Evolutionary conservation across 1,140 invertebrate genomes (phyloP).

Genomic region (Zaprionus davidi): DNA sequence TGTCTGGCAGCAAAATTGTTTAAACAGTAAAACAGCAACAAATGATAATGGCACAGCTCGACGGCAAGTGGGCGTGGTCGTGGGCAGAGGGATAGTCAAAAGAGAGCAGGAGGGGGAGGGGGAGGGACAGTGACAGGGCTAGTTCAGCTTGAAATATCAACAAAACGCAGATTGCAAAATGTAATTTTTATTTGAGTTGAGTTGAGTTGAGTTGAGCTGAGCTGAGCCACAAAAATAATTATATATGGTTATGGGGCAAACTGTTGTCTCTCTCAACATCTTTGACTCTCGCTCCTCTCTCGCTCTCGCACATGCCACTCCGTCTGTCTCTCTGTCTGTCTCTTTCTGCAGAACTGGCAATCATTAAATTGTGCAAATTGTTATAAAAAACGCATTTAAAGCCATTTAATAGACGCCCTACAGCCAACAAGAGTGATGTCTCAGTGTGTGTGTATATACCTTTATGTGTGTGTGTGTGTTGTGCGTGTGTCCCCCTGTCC

Average conservation of each 20-base stretch:
- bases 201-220: too few relatives aligned
- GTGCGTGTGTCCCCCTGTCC: conserved; percentile 27
- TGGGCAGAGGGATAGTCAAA: background rate
- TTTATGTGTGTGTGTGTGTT: background rate
- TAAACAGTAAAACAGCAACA: conserved; percentile 40
- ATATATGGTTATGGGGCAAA: conserved; percentile 41
- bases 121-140: background rate
- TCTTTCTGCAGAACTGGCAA: conserved; percentile 20
- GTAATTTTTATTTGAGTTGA: conserved; percentile 12
- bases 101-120: background rate
- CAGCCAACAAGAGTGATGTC: conserved; percentile 20
- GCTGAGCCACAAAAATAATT: conserved; percentile 54
- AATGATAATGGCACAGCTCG: conserved; percentile 51
- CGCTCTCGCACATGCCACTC: conserved; percentile 4
- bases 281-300: background rate
- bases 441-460: background rate
- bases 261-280: conserved; percentile 28
- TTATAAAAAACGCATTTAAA: conserved; percentile 75
- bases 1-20: conserved; percentile 60
- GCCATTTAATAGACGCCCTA: conserved; percentile 60
- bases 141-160: conserved; percentile 7
- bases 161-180: conserved; percentile 33
- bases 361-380: conserved; percentile 73
- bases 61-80: conserved; percentile 54
- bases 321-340: conserved; percentile 1